A percentile compares a stretch with the other conserved stretches of the same genome.
Evolutionary conservation across 2,888 invertebrate species (phyloP).

Genomic region (Ferrisia virgata): DNA sequence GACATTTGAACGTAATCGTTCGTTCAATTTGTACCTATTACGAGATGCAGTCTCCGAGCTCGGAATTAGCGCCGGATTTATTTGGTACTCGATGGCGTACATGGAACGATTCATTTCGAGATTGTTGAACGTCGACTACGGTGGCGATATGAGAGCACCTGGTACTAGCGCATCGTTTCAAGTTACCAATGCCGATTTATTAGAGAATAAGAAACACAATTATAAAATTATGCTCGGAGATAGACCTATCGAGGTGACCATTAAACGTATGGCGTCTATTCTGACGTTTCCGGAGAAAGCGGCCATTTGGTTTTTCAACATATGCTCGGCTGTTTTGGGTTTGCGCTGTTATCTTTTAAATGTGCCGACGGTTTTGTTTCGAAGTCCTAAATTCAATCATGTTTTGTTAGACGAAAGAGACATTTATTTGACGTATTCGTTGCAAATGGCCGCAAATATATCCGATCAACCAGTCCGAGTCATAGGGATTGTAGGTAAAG

Average conservation of each 20-base stretch:
- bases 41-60: slow-evolving; percentile 39
- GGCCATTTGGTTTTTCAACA: slow-evolving; percentile 38
- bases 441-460: slow-evolving; percentile 36
- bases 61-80: slow-evolving; percentile 41
- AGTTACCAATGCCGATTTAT: slow-evolving; percentile 39
- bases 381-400: slow-evolving; percentile 32
- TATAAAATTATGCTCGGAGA: slow-evolving; percentile 46
- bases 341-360: slow-evolving; percentile 36
- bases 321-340: slow-evolving; percentile 37
- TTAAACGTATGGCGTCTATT: slow-evolving; percentile 43
- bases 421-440: slow-evolving; percentile 43
- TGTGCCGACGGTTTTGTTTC: slow-evolving; percentile 40
- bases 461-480: slow-evolving; percentile 23
- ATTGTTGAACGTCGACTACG: slow-evolving; percentile 43
- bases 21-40: slow-evolving; percentile 35
- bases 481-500: slow-evolving; percentile 39
- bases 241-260: slow-evolving; percentile 38
- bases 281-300: slow-evolving; percentile 34
- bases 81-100: slow-evolving; percentile 44
- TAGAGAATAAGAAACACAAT: slow-evolving; percentile 44
- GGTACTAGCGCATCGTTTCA: slow-evolving; percentile 43
- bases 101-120: slow-evolving; percentile 41
- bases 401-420: slow-evolving; percentile 42
- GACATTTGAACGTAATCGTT: slow-evolving; percentile 36
- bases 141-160: slow-evolving; percentile 38